phyloP scores from a whole-genome alignment of 2,888 invertebrate species.

The Stenodema calcarata region DNA sequence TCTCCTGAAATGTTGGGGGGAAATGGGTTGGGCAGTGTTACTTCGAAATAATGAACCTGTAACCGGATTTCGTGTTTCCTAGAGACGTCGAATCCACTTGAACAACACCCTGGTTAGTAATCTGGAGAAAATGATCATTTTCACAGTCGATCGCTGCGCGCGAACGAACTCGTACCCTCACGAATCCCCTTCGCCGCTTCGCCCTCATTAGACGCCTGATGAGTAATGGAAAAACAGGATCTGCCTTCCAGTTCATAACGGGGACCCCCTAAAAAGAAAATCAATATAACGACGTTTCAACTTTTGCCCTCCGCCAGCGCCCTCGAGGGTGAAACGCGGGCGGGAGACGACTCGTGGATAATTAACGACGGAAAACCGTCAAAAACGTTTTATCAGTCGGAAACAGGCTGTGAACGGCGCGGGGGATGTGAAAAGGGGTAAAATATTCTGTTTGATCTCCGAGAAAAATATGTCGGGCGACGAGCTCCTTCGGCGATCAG shows the following conservation, averaged over 20 bases:
- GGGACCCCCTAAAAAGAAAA: background rate
- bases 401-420: background rate
- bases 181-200: background rate
- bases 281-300: background rate
- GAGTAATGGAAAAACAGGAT: slow-evolving; percentile 16
- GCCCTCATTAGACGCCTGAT: slow-evolving; percentile 16
- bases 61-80: too few species aligned
- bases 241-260: slow-evolving; percentile 5
- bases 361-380: background rate
- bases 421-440: background rate
- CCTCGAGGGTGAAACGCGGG: background rate
- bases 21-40: too few species aligned
- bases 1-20: too few species aligned
- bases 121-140: too few species aligned
- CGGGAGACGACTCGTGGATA: background rate
- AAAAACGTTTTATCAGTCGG: background rate
- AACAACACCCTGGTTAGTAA: too few species aligned
- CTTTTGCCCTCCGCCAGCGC: background rate
- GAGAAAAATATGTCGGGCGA: background rate
- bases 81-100: too few species aligned
- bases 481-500: background rate
- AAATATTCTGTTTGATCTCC: background rate
- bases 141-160: too few species aligned
- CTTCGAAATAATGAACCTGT: too few species aligned
- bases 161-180: background rate